Conservation (phyloP, 2,888 invertebrate genomes). For the Drosophila infuscata region DNA sequence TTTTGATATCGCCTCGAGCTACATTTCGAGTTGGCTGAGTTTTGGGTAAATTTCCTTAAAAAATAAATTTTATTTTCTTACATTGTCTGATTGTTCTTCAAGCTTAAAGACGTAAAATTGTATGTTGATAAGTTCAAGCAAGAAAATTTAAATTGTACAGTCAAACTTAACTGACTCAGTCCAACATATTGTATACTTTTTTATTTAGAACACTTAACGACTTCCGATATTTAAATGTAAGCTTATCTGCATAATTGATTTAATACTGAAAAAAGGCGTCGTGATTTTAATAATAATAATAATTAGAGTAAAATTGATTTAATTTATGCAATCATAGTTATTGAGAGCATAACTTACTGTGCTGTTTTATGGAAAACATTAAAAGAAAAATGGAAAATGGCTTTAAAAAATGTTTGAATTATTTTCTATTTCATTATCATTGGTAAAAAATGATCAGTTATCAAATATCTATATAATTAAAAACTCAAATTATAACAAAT, state of each 20-base stretch:
- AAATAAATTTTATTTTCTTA: background rate
- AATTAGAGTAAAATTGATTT: background rate
- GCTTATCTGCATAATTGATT: background rate
- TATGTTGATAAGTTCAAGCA: background rate
- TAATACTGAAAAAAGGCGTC: too few relatives aligned
- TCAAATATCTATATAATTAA: background rate
- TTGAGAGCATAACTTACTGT: background rate
- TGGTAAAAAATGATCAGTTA: background rate
- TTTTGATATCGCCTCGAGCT: background rate
- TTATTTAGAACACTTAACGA: too few relatives aligned
- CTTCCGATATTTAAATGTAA: background rate
- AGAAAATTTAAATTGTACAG: background rate
- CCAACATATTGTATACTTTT: background rate
- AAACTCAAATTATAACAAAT: background rate
- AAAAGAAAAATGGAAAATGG: background rate
- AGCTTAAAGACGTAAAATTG: background rate
- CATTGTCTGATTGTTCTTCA: background rate
- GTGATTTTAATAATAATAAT: background rate
- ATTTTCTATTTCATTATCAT: background rate
- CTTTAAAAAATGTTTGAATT: background rate
- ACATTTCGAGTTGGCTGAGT: background rate
- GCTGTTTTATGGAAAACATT: background rate
- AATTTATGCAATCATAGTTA: background rate
- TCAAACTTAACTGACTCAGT: background rate
- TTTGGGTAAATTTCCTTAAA: background rate